These are phyloP conservation scores for Glaucomys volans DNA, from an alignment of 2,113 vertebrate genomes.

Conservation along the genomic window DNA sequence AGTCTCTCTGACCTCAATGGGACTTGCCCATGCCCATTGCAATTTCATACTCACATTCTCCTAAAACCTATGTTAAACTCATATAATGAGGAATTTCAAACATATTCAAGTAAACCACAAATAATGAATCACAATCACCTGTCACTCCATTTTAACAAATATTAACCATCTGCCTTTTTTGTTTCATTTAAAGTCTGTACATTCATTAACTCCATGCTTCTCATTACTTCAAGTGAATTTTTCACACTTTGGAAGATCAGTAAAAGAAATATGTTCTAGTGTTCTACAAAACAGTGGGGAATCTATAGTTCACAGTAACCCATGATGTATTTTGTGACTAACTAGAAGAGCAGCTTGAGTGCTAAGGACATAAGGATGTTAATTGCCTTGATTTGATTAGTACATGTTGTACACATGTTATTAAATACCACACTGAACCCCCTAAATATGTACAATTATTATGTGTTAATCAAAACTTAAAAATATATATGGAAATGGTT, in stretches of 20 bases:
- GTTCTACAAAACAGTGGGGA: neutral
- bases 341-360: neutral
- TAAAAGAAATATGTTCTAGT: neutral
- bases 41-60: neutral
- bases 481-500: no score
- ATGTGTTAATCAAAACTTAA: neutral
- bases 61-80: slow-evolving; percentile 4
- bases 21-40: neutral
- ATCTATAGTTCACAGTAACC: neutral
- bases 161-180: neutral
- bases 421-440: neutral
- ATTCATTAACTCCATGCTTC: neutral
- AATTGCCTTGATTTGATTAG: neutral
- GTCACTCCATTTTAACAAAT: neutral
- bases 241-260: neutral
- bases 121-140: neutral
- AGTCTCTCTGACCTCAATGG: neutral
- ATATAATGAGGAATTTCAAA: neutral
- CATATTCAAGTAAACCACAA: neutral
- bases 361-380: neutral
- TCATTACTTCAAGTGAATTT: neutral
- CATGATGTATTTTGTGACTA: neutral
- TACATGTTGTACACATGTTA: neutral
- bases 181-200: neutral
- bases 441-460: neutral